Evolutionary conservation across 2,888 invertebrate genomes (phyloP).

Genomic region (Sussaba pulchella): DNA sequence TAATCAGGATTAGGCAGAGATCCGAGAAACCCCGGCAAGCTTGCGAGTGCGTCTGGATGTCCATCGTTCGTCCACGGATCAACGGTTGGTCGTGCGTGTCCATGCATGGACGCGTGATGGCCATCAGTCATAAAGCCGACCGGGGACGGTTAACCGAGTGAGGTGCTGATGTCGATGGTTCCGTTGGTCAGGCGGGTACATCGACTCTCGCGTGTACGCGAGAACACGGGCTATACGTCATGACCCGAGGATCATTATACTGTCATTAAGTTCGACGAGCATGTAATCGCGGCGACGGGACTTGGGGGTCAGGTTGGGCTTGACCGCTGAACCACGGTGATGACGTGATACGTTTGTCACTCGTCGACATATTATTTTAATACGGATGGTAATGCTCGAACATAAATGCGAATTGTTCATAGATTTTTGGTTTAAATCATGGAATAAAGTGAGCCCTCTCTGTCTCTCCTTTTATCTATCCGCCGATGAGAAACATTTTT

Average conservation of each 20-base stretch:
- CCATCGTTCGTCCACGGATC: constrained; percentile 66
- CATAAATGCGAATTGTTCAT: too few species aligned
- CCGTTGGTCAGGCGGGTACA: constrained; percentile 37
- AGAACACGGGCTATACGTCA: constrained; percentile 39
- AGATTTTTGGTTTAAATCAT: too few species aligned
- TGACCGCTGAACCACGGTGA: constrained; percentile 57
- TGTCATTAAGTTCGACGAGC: constrained; percentile 81
- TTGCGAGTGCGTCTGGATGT: constrained; percentile 33
- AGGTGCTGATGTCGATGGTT: constrained; percentile 41
- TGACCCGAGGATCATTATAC: constrained; percentile 74
- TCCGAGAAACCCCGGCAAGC: constrained; percentile 65
- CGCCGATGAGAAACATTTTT: too few species aligned
- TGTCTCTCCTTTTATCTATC: too few species aligned
- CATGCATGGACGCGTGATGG: constrained; percentile 75
- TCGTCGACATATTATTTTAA: constrained; percentile 40
- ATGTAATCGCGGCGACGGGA: constrained; percentile 74
- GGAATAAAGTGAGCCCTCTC: too few species aligned
- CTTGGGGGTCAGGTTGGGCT: constrained; percentile 33
- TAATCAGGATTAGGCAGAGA: constrained; percentile 81
- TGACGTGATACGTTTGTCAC: constrained; percentile 48
- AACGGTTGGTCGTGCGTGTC: constrained; percentile 54
- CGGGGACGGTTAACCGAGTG: constrained; percentile 52
- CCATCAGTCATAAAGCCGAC: constrained; percentile 78
- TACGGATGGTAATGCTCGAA: neutral
- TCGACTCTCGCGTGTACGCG: constrained; percentile 35